These are phyloP conservation scores for Rhadinocentrus ornatus DNA, from an alignment of 2,797 vertebrate genomes.

Conservation along the genomic window DNA sequence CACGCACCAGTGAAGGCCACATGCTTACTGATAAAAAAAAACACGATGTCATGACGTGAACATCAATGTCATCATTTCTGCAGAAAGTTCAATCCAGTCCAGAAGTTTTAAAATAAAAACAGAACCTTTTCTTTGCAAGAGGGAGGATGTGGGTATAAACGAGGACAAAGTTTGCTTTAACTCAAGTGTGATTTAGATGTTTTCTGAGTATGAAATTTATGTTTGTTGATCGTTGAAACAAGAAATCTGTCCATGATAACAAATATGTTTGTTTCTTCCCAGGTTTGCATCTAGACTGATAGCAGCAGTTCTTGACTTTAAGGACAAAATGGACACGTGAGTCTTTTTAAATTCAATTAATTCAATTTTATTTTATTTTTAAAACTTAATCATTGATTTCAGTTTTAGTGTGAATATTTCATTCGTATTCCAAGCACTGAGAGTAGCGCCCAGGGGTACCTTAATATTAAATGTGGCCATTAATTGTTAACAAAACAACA, in stretches of 20 bases:
- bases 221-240: background rate
- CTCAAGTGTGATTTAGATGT: background rate
- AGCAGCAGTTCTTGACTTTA: constrained; percentile 88
- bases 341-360: constrained; percentile 22
- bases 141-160: no score
- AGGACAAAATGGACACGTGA: constrained; percentile 83
- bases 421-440: background rate
- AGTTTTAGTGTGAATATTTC: background rate
- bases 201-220: background rate
- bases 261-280: constrained; percentile 27
- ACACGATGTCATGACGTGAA: background rate
- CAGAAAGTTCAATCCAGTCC: no score
- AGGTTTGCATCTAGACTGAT: constrained; percentile 90
- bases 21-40: background rate
- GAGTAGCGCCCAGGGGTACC: background rate
- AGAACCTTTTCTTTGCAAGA: no score
- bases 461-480: background rate
- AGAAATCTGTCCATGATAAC: background rate
- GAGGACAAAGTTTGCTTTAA: no score
- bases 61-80: background rate
- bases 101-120: no score
- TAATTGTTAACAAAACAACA: background rate
- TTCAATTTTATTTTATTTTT: background rate
- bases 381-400: background rate
- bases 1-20: background rate